phyloP scores from a whole-genome alignment of 2,113 vertebrate genomes.

The Gymnobelideus leadbeateri region DNA sequence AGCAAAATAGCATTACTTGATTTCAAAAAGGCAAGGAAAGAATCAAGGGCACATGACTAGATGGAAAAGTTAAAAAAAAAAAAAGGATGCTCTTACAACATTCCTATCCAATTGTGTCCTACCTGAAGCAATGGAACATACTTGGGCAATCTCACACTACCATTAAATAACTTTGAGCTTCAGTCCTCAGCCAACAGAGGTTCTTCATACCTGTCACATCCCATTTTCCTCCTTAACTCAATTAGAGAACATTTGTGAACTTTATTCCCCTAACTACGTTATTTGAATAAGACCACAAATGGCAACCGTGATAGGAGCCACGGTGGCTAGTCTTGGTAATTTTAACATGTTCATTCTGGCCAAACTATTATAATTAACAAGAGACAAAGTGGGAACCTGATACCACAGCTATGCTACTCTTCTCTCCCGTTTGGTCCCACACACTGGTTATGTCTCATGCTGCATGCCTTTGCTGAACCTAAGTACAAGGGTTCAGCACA shows the following conservation, averaged over 20 bases:
- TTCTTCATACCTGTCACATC: neutral
- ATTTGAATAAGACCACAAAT: neutral
- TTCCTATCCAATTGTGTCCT: neutral
- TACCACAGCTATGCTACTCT: neutral
- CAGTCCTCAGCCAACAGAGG: neutral
- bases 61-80: neutral
- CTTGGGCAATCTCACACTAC: neutral
- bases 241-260: neutral
- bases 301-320: neutral
- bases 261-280: constrained; percentile 17
- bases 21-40: neutral
- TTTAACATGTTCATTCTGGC: neutral
- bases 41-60: neutral
- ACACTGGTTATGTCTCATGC: neutral
- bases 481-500: neutral
- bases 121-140: neutral
- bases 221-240: constrained; percentile 34
- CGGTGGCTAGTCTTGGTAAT: neutral
- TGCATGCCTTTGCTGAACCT: neutral
- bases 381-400: neutral
- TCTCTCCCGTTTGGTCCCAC: neutral
- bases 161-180: neutral
- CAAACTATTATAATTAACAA: neutral
- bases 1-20: neutral
- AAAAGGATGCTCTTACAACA: no score